Conservation (phyloP, 2,888 invertebrate genomes). For the Uropetala carovei region DNA sequence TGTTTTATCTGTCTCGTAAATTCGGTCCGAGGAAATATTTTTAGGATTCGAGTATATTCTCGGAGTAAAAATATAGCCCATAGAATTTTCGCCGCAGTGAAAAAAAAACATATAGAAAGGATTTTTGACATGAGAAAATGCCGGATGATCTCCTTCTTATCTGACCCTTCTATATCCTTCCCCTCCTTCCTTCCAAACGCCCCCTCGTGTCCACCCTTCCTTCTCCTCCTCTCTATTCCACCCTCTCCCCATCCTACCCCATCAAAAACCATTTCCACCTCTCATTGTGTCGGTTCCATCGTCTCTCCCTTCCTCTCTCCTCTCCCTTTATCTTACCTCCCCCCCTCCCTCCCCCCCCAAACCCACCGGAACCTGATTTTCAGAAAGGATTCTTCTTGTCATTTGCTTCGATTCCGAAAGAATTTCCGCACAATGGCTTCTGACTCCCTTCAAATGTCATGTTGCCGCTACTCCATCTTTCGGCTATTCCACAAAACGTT, state of each 20-base stretch:
- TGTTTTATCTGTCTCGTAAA: too few species aligned
- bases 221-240: not conserved
- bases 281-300: not conserved
- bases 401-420: conserved; percentile 26
- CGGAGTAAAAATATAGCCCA: too few species aligned
- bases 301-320: too few species aligned
- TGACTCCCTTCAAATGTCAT: not conserved
- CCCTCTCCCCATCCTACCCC: not conserved
- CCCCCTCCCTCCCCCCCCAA: not conserved
- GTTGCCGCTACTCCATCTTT: not conserved
- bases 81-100: too few species aligned
- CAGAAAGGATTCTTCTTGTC: conserved; percentile 1
- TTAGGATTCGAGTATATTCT: too few species aligned
- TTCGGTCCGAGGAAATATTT: too few species aligned
- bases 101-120: too few species aligned
- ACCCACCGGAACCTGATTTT: not conserved
- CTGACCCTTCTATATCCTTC: too few species aligned
- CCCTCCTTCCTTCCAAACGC: too few species aligned
- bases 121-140: too few species aligned
- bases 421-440: not conserved
- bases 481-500: not conserved
- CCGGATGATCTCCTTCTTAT: too few species aligned
- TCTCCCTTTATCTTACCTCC: not conserved
- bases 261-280: conserved; percentile 1
- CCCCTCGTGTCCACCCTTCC: not conserved